These are phyloP conservation scores for Amphiprion ocellaris DNA, from an alignment of 2,113 vertebrate genomes.

Conservation along the genomic window DNA sequence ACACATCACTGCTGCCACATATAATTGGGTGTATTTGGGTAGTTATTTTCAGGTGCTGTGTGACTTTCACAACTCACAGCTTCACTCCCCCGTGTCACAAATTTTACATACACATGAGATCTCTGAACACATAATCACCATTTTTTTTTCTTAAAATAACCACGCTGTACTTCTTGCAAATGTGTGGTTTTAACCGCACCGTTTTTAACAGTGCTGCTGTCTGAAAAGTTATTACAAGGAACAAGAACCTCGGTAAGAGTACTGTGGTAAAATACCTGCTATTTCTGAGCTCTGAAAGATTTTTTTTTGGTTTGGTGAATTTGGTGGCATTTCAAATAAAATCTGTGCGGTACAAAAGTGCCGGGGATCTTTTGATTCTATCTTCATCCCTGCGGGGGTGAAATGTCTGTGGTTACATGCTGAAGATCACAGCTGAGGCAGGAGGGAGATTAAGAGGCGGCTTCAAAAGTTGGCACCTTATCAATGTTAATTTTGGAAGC, in stretches of 20 bases:
- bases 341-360: slow-evolving; percentile 29
- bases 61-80: neutral
- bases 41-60: neutral
- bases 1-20: neutral
- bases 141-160: slow-evolving; percentile 36
- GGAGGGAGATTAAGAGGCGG: slow-evolving; percentile 10
- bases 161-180: neutral
- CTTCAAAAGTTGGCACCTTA: slow-evolving; percentile 12
- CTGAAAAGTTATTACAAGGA: slow-evolving; percentile 34
- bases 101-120: neutral
- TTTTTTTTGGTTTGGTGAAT: slow-evolving; percentile 30
- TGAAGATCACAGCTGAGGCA: slow-evolving; percentile 39
- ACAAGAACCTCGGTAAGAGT: neutral
- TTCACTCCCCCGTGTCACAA: neutral
- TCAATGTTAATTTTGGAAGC: slow-evolving; percentile 8
- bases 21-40: neutral
- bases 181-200: neutral
- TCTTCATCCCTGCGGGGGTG: slow-evolving; percentile 11
- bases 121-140: slow-evolving; percentile 24
- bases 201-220: slow-evolving; percentile 14
- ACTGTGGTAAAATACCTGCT: slow-evolving; percentile 21
- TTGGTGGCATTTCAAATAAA: slow-evolving; percentile 23
- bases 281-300: slow-evolving; percentile 20
- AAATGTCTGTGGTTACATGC: slow-evolving; percentile 47
- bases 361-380: slow-evolving; percentile 22